These are phyloP conservation scores for Eristalinus sepulchralis DNA, from an alignment of 2,888 invertebrate species.

Conservation along the genomic window DNA sequence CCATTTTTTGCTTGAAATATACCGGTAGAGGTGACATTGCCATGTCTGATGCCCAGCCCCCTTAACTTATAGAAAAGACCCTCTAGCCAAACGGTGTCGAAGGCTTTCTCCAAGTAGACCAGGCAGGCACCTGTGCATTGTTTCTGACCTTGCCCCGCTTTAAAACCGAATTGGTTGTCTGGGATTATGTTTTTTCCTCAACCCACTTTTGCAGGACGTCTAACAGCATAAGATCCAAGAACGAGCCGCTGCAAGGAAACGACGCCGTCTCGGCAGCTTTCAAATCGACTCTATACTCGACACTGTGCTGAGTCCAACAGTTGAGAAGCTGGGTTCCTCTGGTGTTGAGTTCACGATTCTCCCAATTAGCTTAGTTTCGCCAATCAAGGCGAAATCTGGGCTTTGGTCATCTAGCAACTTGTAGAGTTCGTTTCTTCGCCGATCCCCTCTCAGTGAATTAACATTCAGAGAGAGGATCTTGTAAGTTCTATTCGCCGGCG, in stretches of 20 bases:
- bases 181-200: background rate
- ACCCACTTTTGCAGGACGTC: too few relatives aligned
- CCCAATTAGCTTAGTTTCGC: background rate
- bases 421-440: background rate
- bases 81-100: too few relatives aligned
- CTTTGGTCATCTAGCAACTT: background rate
- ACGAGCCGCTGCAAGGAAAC: background rate
- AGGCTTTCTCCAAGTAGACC: constrained; percentile 5
- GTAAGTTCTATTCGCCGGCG: background rate
- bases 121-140: constrained; percentile 8
- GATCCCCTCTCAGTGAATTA: background rate
- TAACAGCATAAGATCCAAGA: too few relatives aligned
- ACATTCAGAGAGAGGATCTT: too few relatives aligned
- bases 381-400: background rate
- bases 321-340: too few relatives aligned
- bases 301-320: background rate
- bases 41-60: too few relatives aligned
- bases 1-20: too few relatives aligned
- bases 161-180: constrained; percentile 12
- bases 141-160: background rate
- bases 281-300: background rate
- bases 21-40: too few relatives aligned
- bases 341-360: too few relatives aligned
- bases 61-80: too few relatives aligned
- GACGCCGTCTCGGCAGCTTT: background rate